Base-by-base conservation (phyloP, 2,113 vertebrate genomes). In the Sceloporus tristichus region DNA sequence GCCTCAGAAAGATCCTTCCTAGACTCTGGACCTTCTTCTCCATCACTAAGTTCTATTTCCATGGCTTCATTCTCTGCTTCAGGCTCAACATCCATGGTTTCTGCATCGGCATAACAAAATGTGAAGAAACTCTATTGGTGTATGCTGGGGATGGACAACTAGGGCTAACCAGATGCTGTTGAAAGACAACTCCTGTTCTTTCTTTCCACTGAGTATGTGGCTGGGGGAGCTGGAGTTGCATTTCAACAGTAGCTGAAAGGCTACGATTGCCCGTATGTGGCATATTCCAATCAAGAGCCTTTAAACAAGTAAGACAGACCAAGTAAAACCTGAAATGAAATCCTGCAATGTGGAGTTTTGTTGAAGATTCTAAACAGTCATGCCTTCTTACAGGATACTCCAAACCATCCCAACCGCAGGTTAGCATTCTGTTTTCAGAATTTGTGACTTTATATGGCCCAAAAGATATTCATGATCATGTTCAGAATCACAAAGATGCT, bases 1-100 rank as follows among this genome's bases (percentile, higher is more conserved):
- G 10, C 42, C 53, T 93, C 89, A 7, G 83, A 80, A 25, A 81
- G 19, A 40, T 56, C 81, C 84, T 93, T 38, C 34, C 2, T 42
- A 34, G 83, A 80, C 29, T 90, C 91, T n/a, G 96, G 91, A 66
- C 68, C 86, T 9, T 94, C 95, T 66, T 96, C 95, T 0, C 82
- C 88, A 25, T 97, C 97, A 70, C 96, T 96, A 9, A 91, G 92
- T 1, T 97, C 98, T 0, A 95, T 82, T 9, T 98, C 97, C 96
- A 97, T 93, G 59, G 95, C 87, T 92, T 96, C 96, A 5, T 85
- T 74, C 29, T 97, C 97, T 38, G 93, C 77, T 10, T 91, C 87
- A 6, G 90, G 91, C 6, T 93, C 95, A 7, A 75, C 84, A 29
- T 97, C 94, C 34, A 91, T 6, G 4, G 78, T 66, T 79, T 93